phyloP scores from a whole-genome alignment of 2,797 vertebrate species.

The Mus spretus region DNA sequence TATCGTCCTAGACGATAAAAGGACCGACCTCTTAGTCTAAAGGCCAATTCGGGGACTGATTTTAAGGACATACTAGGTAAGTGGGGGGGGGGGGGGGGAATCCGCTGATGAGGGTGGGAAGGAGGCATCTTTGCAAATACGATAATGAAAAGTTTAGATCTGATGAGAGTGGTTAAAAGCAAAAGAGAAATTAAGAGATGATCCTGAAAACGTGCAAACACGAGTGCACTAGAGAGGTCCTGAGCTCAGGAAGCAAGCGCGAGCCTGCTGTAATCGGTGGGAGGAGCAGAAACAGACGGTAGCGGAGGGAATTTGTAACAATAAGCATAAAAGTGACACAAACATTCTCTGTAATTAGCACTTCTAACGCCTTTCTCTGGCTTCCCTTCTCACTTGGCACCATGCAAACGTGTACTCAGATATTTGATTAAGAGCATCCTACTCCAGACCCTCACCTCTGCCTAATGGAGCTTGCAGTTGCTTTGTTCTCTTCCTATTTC shows the following conservation, averaged over 20 bases:
- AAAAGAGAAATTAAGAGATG: slow-evolving; percentile 39
- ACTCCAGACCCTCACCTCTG: neutral
- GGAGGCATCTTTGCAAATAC: neutral
- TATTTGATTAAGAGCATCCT: neutral
- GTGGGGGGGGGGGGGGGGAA: slow-evolving; percentile 50
- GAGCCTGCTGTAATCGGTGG: neutral
- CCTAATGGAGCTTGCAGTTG: neutral
- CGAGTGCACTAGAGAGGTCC: neutral
- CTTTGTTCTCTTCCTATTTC: neutral
- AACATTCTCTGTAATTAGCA: slow-evolving; percentile 38
- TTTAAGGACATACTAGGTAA: slow-evolving; percentile 63
- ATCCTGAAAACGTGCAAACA: neutral
- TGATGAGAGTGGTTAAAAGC: neutral
- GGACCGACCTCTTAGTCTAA: slow-evolving; percentile 23
- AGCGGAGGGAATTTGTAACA: slow-evolving; percentile 13
- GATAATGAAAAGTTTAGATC: slow-evolving; percentile 34
- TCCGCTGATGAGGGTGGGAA: neutral
- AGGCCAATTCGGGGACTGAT: neutral
- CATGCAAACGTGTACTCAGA: neutral
- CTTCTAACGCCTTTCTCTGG: neutral
- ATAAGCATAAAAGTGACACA: slow-evolving; percentile 4
- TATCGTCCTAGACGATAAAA: neutral
- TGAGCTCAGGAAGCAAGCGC: neutral
- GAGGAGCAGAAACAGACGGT: neutral
- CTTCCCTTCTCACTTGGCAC: neutral